Percentiles rank a stretch among this genome's conserved stretches.
These are phyloP conservation scores for Radopholus similis DNA, from an alignment of 1,140 invertebrate species.

Conservation along the genomic window DNA sequence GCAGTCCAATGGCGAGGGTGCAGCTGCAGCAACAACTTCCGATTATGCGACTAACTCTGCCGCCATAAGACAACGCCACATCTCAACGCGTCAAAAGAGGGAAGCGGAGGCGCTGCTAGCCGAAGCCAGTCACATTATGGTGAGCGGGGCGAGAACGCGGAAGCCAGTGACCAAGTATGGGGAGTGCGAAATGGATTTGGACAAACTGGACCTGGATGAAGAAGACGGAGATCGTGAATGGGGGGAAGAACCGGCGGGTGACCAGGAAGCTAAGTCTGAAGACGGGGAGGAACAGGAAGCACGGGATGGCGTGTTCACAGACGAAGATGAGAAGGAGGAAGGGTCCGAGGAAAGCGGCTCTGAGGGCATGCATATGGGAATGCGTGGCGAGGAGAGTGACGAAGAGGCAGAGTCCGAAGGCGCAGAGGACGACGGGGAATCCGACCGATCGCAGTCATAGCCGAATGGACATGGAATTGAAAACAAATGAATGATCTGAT, in stretches of 20 bases:
- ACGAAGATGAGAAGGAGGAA: not conserved
- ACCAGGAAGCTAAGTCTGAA: not conserved
- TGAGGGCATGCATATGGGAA: too few species aligned
- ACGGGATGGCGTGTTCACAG: not conserved
- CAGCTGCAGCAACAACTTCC: not conserved
- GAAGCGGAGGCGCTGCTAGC: constrained; percentile 1
- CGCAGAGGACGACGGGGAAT: too few species aligned
- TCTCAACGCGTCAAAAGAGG: not conserved
- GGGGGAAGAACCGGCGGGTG: not conserved
- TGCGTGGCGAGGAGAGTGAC: too few species aligned
- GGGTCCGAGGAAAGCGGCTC: not conserved
- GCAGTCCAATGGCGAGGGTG: not conserved
- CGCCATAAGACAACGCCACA: not conserved
- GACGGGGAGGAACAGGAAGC: not conserved
- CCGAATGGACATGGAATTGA: too few species aligned
- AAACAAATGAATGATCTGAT: not conserved
- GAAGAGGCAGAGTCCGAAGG: too few species aligned
- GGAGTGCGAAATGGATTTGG: constrained; percentile 13
- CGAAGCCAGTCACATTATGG: not conserved
- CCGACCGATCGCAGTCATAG: too few species aligned
- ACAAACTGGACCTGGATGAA: constrained; percentile 12
- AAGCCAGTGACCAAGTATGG: constrained; percentile 17
- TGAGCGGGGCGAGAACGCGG: not conserved
- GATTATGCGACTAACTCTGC: not conserved
- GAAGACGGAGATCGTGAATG: not conserved